These are phyloP conservation scores for Chelonus insularis DNA, from an alignment of 1,140 invertebrate species.

Conservation along the genomic window DNA sequence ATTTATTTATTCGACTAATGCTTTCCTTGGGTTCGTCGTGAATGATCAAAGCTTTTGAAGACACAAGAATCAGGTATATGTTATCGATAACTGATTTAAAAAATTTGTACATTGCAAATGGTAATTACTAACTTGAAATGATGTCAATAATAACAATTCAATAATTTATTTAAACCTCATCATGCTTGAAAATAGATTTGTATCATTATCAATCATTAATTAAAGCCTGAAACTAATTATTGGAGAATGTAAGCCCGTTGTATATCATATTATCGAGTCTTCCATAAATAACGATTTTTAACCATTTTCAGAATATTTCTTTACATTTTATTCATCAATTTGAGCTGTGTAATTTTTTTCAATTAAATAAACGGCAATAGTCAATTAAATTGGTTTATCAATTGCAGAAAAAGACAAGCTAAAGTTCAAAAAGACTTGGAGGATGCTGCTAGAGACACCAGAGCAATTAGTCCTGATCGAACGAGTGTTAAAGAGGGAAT, in stretches of 20 bases:
- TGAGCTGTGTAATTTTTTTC: too few species aligned
- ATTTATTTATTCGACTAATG: not conserved
- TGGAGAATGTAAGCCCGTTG: too few species aligned
- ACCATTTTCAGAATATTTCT: too few species aligned
- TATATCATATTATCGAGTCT: slow-evolving; percentile 16
- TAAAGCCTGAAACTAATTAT: not conserved
- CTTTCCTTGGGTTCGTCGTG: not conserved
- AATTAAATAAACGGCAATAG: not conserved
- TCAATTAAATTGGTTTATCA: slow-evolving; percentile 11
- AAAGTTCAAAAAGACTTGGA: slow-evolving; percentile 88
- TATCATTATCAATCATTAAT: not conserved
- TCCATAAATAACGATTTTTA: slow-evolving; percentile 7
- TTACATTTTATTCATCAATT: not conserved
- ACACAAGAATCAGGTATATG: not conserved
- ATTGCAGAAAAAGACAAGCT: slow-evolving; percentile 81
- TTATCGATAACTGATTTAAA: too few species aligned
- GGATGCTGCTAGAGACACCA: slow-evolving; percentile 80
- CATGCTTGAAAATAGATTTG: too few species aligned
- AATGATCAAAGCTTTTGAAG: slow-evolving; percentile 1
- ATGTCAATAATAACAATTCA: not conserved
- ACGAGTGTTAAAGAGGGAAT: slow-evolving; percentile 53
- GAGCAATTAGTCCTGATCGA: slow-evolving; percentile 61
- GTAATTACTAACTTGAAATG: not conserved
- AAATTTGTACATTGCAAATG: too few species aligned
- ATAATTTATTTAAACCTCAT: not conserved